Conservation (phyloP, 2,888 invertebrate species). For the Mimachlamys varia region DNA sequence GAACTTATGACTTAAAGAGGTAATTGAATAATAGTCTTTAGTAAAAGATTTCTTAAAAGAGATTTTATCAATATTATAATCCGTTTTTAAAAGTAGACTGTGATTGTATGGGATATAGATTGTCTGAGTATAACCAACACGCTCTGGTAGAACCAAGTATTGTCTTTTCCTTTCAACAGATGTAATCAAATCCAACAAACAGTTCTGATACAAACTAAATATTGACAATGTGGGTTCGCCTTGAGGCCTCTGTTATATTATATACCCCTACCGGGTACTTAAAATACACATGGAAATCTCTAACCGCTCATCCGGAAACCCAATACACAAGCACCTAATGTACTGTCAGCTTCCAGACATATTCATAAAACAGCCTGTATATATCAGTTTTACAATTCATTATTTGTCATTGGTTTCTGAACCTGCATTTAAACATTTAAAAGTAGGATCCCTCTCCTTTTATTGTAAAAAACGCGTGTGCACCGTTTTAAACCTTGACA, state of each 20-base stretch:
- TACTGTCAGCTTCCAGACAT: not conserved
- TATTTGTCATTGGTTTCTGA: no score
- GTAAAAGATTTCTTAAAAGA: not conserved
- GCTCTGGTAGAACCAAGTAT: not conserved
- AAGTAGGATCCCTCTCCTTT: not conserved
- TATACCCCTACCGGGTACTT: not conserved
- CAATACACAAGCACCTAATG: not conserved
- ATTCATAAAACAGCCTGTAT: no score
- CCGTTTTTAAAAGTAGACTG: not conserved
- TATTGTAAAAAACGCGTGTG: no score
- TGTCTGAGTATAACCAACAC: not conserved
- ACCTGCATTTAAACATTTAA: no score
- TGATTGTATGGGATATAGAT: not conserved
- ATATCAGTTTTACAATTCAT: no score
- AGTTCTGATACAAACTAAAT: not conserved
- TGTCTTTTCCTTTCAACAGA: not conserved
- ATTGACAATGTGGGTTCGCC: slow-evolving; percentile 12
- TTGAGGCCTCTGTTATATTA: not conserved
- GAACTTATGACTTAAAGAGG: not conserved
- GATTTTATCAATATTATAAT: not conserved
- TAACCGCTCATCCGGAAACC: not conserved
- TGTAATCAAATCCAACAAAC: not conserved
- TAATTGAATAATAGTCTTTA: not conserved
- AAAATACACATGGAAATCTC: not conserved
- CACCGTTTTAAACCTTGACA: no score